phyloP scores from a whole-genome alignment of 1,140 invertebrate genomes.

The Rhynchophorus ferrugineus region DNA sequence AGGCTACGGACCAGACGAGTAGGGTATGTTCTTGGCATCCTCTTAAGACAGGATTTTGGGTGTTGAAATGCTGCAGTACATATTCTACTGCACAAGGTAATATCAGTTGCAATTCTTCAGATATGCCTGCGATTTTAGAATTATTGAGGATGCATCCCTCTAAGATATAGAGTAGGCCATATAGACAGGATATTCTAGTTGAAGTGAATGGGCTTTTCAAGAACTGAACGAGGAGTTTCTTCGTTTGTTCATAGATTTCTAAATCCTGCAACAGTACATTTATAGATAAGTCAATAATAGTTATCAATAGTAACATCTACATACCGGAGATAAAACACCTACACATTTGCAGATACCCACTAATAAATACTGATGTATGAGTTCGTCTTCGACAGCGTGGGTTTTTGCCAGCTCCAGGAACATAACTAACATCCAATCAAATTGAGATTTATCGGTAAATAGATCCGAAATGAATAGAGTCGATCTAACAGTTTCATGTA shows the following conservation, averaged over 20 bases:
- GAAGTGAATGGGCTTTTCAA: constrained; percentile 59
- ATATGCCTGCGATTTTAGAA: constrained; percentile 46
- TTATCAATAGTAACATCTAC: constrained; percentile 1
- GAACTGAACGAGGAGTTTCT: constrained; percentile 55
- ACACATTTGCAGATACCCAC: constrained; percentile 63
- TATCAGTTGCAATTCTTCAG: constrained; percentile 53
- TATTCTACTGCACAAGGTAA: constrained; percentile 61
- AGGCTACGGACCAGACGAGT: constrained; percentile 59
- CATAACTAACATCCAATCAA: constrained; percentile 64
- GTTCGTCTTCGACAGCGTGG: constrained; percentile 61
- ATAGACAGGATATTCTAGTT: constrained; percentile 58
- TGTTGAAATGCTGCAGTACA: constrained; percentile 56
- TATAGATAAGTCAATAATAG: constrained; percentile 3
- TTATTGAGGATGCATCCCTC: constrained; percentile 54
- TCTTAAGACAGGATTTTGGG: constrained; percentile 44
- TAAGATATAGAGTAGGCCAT: constrained; percentile 70
- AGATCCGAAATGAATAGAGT: constrained; percentile 63
- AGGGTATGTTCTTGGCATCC: constrained; percentile 58
- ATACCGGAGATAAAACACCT: constrained; percentile 54
- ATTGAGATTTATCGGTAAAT: constrained; percentile 62
- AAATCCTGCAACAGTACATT: constrained; percentile 39
- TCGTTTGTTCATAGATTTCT: constrained; percentile 53
- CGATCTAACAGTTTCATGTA: constrained; percentile 61
- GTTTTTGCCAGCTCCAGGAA: constrained; percentile 55
- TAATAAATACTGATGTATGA: constrained; percentile 61